Percentiles rank a stretch among this genome's conserved stretches.
phyloP scores from a whole-genome alignment of 1,140 invertebrate species.

The Cylas formicarius region DNA sequence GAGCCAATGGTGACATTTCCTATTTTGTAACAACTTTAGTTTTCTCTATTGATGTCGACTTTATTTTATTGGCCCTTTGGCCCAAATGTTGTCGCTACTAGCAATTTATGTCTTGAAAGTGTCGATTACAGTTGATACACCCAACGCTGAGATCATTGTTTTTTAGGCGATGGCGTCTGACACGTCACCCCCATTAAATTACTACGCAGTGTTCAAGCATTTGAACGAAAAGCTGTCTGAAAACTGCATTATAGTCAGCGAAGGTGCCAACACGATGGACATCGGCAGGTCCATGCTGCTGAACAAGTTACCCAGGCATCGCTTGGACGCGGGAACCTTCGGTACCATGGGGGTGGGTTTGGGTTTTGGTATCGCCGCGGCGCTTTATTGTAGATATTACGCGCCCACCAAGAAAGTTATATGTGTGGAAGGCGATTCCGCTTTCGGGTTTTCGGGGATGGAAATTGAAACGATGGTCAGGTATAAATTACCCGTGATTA shows the following conservation, averaged over 20 bases:
- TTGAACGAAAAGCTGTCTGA: slow-evolving; percentile 65
- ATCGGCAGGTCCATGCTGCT: slow-evolving; percentile 84
- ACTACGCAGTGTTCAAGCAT: slow-evolving; percentile 84
- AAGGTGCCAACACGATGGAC: slow-evolving; percentile 98
- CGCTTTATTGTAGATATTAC: slow-evolving; percentile 78
- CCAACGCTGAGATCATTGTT: slow-evolving; percentile 1
- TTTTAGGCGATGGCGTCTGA: slow-evolving; percentile 51
- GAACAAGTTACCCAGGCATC: slow-evolving; percentile 75
- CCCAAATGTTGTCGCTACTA: no score
- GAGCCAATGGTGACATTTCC: no score
- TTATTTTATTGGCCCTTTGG: no score
- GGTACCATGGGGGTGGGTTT: slow-evolving; percentile 93
- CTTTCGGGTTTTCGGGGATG: slow-evolving; percentile 97
- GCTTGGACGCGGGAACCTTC: slow-evolving; percentile 87
- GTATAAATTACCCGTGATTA: slow-evolving; percentile 84
- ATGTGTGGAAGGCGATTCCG: slow-evolving; percentile 88
- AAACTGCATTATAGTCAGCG: slow-evolving; percentile 90
- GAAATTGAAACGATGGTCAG: slow-evolving; percentile 94
- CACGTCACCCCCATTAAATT: slow-evolving; percentile 75
- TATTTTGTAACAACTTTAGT: no score
- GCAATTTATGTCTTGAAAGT: no score
- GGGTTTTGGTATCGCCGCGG: slow-evolving; percentile 89
- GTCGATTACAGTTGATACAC: no score
- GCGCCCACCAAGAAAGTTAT: slow-evolving; percentile 75
- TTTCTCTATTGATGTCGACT: no score